Conservation (phyloP, 2,888 invertebrate species). For the Sceliomorpha sp. region DNA sequence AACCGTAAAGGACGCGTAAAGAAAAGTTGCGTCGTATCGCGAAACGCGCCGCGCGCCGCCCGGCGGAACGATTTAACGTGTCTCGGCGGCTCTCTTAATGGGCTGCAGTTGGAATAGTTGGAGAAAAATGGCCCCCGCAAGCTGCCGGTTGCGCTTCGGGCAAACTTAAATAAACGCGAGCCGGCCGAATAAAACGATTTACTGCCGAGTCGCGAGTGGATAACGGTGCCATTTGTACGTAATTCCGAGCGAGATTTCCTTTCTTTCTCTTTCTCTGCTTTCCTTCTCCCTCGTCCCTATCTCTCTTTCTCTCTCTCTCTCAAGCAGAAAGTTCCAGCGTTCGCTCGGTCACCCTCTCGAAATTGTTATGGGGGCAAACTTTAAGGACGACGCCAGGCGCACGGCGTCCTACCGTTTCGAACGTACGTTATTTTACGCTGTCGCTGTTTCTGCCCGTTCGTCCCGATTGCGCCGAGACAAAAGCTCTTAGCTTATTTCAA, state of each 20-base stretch:
- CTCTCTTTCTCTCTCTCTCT: too few species aligned
- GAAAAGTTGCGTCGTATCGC: slow-evolving; percentile 37
- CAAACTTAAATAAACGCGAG: slow-evolving; percentile 72
- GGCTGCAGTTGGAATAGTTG: slow-evolving; percentile 72
- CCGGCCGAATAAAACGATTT: slow-evolving; percentile 72
- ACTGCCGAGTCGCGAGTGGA: slow-evolving; percentile 67
- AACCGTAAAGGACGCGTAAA: slow-evolving; percentile 63
- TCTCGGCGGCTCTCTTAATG: slow-evolving; percentile 66
- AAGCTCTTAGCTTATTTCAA: too few species aligned
- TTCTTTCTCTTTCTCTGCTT: slow-evolving; percentile 5
- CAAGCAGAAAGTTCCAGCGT: too few species aligned
- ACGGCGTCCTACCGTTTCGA: slow-evolving; percentile 1
- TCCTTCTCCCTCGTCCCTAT: not conserved
- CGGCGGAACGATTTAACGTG: slow-evolving; percentile 66
- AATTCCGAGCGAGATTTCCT: slow-evolving; percentile 58
- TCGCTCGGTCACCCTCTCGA: slow-evolving; percentile 56
- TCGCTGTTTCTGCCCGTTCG: not conserved
- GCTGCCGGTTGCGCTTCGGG: slow-evolving; percentile 57
- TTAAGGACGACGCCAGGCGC: slow-evolving; percentile 9
- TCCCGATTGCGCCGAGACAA: too few species aligned
- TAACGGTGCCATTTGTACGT: slow-evolving; percentile 71
- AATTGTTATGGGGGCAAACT: slow-evolving; percentile 62
- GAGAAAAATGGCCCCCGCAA: slow-evolving; percentile 70
- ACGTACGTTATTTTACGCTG: slow-evolving; percentile 21
- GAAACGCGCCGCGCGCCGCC: slow-evolving; percentile 6